These are phyloP conservation scores for Rhodeus uyekii DNA, from an alignment of 2,797 vertebrate species.

Conservation along the genomic window DNA sequence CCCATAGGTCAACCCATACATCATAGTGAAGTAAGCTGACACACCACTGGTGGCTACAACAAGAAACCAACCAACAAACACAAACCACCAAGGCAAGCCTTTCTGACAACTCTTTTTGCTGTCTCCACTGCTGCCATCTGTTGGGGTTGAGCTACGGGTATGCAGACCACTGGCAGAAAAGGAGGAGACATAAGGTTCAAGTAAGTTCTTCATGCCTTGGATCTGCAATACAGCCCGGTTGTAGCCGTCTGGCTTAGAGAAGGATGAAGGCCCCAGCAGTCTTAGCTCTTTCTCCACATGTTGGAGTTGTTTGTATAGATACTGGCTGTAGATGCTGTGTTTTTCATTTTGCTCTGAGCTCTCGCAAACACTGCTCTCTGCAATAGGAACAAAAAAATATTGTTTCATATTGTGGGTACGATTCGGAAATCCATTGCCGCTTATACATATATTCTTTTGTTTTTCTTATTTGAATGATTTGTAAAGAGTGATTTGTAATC, in stretches of 20 bases:
- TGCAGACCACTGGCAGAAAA: conserved; percentile 60
- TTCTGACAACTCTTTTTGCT: conserved; percentile 71
- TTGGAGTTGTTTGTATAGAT: conserved; percentile 86
- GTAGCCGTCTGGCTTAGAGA: conserved; percentile 79
- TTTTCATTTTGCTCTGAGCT: conserved; percentile 70
- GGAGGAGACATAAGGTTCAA: conserved; percentile 71
- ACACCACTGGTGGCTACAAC: conserved; percentile 83
- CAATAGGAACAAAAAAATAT: neutral
- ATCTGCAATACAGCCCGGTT: conserved; percentile 82
- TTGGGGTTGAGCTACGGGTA: conserved; percentile 66
- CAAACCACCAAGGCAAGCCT: conserved; percentile 93
- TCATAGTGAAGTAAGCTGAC: conserved; percentile 92
- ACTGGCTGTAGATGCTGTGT: conserved; percentile 74
- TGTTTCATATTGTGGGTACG: no score
- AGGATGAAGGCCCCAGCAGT: conserved; percentile 79
- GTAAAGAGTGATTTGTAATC: no score
- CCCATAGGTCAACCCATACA: conserved; percentile 91
- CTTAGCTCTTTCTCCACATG: conserved; percentile 83
- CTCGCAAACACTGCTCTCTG: conserved; percentile 72
- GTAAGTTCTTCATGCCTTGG: conserved; percentile 81
- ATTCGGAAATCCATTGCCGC: no score
- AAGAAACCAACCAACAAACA: conserved; percentile 89
- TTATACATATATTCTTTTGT: no score
- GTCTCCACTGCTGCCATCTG: conserved; percentile 45
- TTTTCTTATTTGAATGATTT: no score